phyloP scores from a whole-genome alignment of 2,113 vertebrate genomes.

The Pampusana beccarii region DNA sequence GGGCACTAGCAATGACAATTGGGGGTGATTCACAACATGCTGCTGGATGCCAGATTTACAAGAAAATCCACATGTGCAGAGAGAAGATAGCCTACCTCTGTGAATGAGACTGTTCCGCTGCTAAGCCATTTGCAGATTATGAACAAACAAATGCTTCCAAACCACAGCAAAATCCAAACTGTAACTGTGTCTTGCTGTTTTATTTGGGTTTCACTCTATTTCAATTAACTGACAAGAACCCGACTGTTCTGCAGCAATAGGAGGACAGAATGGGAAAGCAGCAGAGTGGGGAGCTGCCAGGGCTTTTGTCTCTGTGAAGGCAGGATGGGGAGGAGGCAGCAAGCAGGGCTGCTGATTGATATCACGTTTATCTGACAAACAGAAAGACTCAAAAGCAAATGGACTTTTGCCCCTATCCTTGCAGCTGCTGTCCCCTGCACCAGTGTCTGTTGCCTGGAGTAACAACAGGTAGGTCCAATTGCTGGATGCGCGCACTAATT shows the following conservation, averaged over 20 bases:
- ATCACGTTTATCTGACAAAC: neutral
- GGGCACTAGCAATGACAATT: neutral
- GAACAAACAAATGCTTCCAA: neutral
- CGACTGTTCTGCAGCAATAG: neutral
- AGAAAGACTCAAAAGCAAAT: neutral
- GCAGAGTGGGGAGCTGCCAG: neutral
- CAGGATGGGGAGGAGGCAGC: neutral
- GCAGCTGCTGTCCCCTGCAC: neutral
- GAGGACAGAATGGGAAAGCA: neutral
- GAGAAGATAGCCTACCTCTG: neutral
- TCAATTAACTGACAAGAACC: constrained; percentile 3
- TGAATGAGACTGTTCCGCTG: neutral
- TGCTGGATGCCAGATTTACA: neutral
- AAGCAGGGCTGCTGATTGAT: neutral
- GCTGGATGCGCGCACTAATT: neutral
- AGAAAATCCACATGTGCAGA: neutral
- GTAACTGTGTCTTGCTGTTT: neutral
- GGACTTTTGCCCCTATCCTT: neutral
- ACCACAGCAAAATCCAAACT: neutral
- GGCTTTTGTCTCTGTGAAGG: neutral
- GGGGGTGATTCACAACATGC: rapidly evolving
- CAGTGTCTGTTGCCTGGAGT: neutral
- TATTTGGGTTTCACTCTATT: neutral
- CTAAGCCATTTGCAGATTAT: neutral
- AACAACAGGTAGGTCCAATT: neutral